phyloP scores from a whole-genome alignment of 1,140 invertebrate species.

The Drosophila pachea region DNA sequence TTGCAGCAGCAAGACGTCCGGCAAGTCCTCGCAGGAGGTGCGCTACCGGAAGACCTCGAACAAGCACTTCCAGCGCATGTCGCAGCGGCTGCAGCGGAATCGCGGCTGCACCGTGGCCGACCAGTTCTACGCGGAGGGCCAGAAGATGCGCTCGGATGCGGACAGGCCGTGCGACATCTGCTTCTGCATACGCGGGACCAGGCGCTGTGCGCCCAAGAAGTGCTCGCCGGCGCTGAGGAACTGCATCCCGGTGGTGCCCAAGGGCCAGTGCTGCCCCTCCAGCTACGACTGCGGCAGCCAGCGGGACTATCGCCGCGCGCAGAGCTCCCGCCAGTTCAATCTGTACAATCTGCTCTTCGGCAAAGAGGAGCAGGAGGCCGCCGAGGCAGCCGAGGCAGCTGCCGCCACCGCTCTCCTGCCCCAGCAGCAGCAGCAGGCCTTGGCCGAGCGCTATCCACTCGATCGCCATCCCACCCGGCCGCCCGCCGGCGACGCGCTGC shows the following conservation, averaged over 20 bases:
- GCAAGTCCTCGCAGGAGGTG: conserved; percentile 72
- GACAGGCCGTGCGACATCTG: conserved; percentile 87
- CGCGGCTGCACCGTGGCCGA: conserved; percentile 83
- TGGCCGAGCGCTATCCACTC: conserved; percentile 65
- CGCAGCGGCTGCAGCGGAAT: conserved; percentile 68
- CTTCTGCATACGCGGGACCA: conserved; percentile 87
- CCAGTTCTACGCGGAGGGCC: conserved; percentile 84
- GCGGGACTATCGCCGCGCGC: conserved; percentile 53
- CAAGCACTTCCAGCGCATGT: conserved; percentile 75
- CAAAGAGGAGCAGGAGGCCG: conserved; percentile 60
- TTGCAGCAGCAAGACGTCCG: conserved; percentile 82
- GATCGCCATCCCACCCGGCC: conserved; percentile 63
- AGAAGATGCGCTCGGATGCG: conserved; percentile 83
- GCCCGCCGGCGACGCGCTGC: conserved; percentile 27
- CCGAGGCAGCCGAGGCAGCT: conserved; percentile 26
- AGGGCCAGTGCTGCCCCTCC: conserved; percentile 90
- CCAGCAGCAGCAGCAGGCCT: conserved; percentile 38
- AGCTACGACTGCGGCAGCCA: conserved; percentile 89
- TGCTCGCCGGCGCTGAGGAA: conserved; percentile 87
- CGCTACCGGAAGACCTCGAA: conserved; percentile 66
- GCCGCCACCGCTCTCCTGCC: conserved; percentile 9
- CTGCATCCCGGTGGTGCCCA: conserved; percentile 86
- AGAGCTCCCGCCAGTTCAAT: conserved; percentile 75
- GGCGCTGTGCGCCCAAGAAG: conserved; percentile 87
- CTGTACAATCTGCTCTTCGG: conserved; percentile 75